Percentiles rank a stretch among this genome's conserved stretches.
phyloP scores from a whole-genome alignment of 1,140 invertebrate species.

The Bombus pyrosoma region DNA sequence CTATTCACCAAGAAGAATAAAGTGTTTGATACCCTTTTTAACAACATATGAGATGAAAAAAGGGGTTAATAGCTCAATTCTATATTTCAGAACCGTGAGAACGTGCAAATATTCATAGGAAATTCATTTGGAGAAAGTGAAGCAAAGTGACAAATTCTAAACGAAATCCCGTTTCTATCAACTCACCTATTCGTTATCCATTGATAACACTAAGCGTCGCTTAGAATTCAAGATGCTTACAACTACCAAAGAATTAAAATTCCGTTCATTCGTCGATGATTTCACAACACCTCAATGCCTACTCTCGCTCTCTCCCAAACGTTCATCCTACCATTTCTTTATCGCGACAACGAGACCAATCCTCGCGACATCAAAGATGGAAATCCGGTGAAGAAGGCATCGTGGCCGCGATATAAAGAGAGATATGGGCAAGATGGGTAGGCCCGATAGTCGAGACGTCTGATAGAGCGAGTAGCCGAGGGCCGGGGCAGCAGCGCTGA shows the following conservation, averaged over 20 bases:
- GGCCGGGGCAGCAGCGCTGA: slow-evolving; percentile 71
- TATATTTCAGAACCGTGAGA: too few relatives aligned
- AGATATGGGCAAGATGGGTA: slow-evolving; percentile 66
- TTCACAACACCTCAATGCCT: neutral
- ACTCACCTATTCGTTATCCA: neutral
- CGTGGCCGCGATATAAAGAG: slow-evolving; percentile 62
- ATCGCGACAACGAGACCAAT: slow-evolving; percentile 27
- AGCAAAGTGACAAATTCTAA: neutral
- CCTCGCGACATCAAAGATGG: slow-evolving; percentile 61
- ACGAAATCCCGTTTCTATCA: neutral
- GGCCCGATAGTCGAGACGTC: slow-evolving; percentile 68
- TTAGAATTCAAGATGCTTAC: too few relatives aligned
- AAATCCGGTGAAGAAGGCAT: slow-evolving; percentile 22
- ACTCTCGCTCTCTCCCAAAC: neutral
- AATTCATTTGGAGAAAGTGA: neutral
- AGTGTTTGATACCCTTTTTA: too few relatives aligned
- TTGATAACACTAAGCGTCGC: too few relatives aligned
- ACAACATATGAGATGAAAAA: too few relatives aligned
- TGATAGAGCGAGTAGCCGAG: slow-evolving; percentile 68
- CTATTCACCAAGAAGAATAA: neutral
- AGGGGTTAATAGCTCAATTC: too few relatives aligned
- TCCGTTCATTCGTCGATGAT: neutral
- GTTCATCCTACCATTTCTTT: neutral
- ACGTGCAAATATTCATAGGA: too few relatives aligned
- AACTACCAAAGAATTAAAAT: neutral